phyloP scores from a whole-genome alignment of 2,888 invertebrate genomes.

The Macaria liturata region DNA sequence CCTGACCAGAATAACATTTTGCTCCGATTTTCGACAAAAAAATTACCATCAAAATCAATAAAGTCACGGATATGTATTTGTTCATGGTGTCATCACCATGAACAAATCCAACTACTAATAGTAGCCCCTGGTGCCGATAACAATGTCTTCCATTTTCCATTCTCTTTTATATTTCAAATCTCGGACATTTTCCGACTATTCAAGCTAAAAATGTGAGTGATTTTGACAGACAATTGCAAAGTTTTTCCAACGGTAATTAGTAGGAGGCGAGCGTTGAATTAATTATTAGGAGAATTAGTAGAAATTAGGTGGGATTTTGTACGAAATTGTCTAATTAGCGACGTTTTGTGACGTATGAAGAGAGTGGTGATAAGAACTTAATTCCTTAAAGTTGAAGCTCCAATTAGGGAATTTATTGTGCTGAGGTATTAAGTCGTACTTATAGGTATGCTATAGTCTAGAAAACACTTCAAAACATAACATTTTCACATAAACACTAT shows the following conservation, averaged over 20 bases:
- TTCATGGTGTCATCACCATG: too few species aligned
- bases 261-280: slow-evolving; percentile 29
- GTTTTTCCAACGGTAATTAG: slow-evolving; percentile 35
- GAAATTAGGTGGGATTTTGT: slow-evolving; percentile 32
- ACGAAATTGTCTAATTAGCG: slow-evolving; percentile 31
- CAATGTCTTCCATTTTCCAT: neutral
- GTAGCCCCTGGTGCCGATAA: too few species aligned
- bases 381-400: slow-evolving; percentile 6
- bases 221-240: slow-evolving; percentile 38
- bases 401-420: slow-evolving; percentile 23
- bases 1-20: too few species aligned
- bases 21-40: too few species aligned
- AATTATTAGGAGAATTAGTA: slow-evolving; percentile 35
- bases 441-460: too few species aligned
- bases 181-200: slow-evolving; percentile 24
- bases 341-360: slow-evolving; percentile 28
- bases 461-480: too few species aligned
- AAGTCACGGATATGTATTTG: too few species aligned
- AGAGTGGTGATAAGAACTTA: slow-evolving; percentile 21
- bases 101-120: too few species aligned
- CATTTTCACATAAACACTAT: too few species aligned
- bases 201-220: slow-evolving; percentile 39
- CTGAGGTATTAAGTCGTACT: too few species aligned
- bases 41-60: too few species aligned
- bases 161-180: slow-evolving; percentile 20